Evolutionary conservation across 2,797 vertebrate species (phyloP).

Genomic region (Numenius phaeopus): DNA sequence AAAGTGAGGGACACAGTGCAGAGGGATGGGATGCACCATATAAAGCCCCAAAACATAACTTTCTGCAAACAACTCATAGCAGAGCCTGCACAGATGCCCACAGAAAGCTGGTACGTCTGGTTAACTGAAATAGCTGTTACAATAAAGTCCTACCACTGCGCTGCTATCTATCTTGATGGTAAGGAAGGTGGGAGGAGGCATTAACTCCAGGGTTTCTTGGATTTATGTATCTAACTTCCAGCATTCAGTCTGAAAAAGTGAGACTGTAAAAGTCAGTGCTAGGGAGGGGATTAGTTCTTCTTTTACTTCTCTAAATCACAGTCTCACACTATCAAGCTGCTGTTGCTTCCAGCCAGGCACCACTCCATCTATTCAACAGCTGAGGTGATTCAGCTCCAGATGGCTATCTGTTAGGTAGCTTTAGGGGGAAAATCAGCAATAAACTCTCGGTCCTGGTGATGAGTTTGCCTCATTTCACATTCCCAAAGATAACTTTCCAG

Average conservation of each 20-base stretch:
- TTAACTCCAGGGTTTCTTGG: neutral
- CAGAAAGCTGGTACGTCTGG: neutral
- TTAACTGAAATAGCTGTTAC: neutral
- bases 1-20: neutral
- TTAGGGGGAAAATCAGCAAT: neutral
- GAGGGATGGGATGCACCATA: neutral
- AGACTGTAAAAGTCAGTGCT: neutral
- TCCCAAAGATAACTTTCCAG: neutral
- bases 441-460: neutral
- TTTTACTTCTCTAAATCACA: slow-evolving; percentile 49
- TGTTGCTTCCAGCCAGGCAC: neutral
- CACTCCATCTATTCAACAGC: slow-evolving; percentile 1
- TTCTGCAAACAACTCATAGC: neutral
- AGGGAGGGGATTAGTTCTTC: neutral
- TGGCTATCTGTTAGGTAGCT: neutral
- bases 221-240: slow-evolving; percentile 3
- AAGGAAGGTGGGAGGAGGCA: neutral
- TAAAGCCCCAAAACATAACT: neutral
- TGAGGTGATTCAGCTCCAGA: slow-evolving; percentile 10
- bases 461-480: neutral
- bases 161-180: neutral
- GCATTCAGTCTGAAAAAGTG: neutral
- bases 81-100: neutral
- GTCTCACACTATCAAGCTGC: neutral
- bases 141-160: neutral